A percentile compares a stretch with the other conserved stretches of the same genome.
Conservation (phyloP, 1,140 invertebrate genomes). For the Aphelinus certus region DNA sequence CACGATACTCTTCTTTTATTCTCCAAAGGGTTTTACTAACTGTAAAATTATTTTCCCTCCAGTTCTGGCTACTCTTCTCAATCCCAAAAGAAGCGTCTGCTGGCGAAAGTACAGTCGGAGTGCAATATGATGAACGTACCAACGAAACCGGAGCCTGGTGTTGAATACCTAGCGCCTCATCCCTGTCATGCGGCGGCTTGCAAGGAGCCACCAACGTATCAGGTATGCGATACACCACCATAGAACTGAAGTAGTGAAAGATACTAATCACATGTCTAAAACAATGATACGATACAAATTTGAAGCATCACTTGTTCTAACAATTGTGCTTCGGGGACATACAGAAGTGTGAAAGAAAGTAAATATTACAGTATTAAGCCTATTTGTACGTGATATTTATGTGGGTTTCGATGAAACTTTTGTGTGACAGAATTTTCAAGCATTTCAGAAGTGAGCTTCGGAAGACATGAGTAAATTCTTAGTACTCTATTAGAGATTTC, state of each 20-base stretch:
- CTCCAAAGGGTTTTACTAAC: not conserved
- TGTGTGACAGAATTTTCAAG: not conserved
- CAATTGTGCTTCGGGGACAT: not conserved
- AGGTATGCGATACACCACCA: constrained; percentile 47
- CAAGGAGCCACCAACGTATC: constrained; percentile 66
- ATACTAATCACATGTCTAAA: not conserved
- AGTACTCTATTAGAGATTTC: constrained; percentile 21
- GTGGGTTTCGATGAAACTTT: not conserved
- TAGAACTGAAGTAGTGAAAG: not conserved
- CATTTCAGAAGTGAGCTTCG: constrained; percentile 6
- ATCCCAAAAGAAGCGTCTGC: constrained; percentile 87
- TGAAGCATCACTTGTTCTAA: not conserved
- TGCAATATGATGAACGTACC: constrained; percentile 70
- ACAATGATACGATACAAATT: not conserved
- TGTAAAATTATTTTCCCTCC: constrained; percentile 32
- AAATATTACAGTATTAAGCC: too few species aligned
- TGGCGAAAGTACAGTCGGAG: constrained; percentile 88
- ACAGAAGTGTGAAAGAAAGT: too few species aligned
- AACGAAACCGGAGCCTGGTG: constrained; percentile 64
- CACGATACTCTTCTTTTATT: not conserved
- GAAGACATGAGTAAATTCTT: constrained; percentile 1
- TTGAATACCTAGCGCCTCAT: constrained; percentile 64
- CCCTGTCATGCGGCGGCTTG: constrained; percentile 65
- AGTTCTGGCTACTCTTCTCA: constrained; percentile 70
- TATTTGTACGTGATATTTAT: not conserved